These are phyloP conservation scores for Reticulitermes speratus DNA, from an alignment of 1,140 invertebrate genomes.

Conservation along the genomic window DNA sequence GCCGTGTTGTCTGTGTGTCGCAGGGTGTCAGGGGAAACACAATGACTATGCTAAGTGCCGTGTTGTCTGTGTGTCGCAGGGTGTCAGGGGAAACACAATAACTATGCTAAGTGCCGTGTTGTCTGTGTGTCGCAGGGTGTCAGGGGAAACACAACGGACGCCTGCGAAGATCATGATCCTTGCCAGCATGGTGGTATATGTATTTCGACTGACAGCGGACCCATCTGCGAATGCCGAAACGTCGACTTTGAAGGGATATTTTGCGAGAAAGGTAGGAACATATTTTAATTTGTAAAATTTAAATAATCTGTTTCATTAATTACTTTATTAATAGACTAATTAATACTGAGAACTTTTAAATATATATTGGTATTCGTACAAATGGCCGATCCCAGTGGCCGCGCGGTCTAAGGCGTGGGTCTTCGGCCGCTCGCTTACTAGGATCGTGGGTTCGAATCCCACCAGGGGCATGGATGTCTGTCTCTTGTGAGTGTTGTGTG, in stretches of 20 bases:
- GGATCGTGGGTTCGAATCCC: no score
- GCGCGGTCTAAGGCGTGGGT: no score
- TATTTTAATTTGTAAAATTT: neutral
- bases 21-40: slow-evolving; percentile 63
- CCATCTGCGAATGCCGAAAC: slow-evolving; percentile 88
- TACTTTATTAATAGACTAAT: no score
- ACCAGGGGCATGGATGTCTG: no score
- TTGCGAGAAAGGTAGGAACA: slow-evolving; percentile 84
- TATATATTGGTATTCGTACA: no score
- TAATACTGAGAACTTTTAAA: no score
- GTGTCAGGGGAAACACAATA: slow-evolving; percentile 58
- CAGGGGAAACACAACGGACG: slow-evolving; percentile 65
- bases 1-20: slow-evolving; percentile 38
- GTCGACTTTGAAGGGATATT: slow-evolving; percentile 88
- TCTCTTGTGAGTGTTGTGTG: no score
- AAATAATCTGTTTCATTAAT: no score
- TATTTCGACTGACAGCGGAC: slow-evolving; percentile 89
- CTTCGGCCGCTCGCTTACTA: no score
- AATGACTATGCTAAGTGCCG: no score
- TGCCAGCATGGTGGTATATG: slow-evolving; percentile 93
- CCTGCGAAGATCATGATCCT: slow-evolving; percentile 82
- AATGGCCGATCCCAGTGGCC: no score
- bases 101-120: no score
- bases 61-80: slow-evolving; percentile 50
- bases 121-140: slow-evolving; percentile 56